Conservation (phyloP, 2,797 vertebrate species). For the Molossus molossus region DNA sequence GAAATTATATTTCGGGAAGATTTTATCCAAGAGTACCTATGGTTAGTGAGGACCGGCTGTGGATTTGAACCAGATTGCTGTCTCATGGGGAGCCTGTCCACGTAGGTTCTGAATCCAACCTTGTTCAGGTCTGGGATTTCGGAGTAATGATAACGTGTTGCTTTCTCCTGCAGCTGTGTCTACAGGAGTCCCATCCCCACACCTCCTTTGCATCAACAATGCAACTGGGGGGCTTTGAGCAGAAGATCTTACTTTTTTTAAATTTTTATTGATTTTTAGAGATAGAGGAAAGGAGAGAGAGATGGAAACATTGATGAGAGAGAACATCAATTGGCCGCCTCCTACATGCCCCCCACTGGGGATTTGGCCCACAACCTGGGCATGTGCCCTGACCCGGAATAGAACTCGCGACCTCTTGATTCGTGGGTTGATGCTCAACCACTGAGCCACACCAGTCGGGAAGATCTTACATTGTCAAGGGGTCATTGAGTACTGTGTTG, state of each 20-base stretch:
- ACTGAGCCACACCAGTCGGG: no score
- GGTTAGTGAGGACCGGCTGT: background rate
- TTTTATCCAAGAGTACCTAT: background rate
- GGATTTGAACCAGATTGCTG: background rate
- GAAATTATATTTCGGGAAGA: conserved; percentile 26
- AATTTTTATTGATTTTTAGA: no score
- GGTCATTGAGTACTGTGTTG: background rate
- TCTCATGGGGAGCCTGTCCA: background rate
- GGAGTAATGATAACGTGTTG: background rate
- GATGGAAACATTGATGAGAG: no score
- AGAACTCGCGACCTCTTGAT: no score
- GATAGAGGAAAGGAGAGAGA: no score
- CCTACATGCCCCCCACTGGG: no score
- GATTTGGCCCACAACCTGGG: no score
- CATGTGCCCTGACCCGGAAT: no score
- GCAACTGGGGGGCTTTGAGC: background rate
- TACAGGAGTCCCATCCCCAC: rapidly evolving
- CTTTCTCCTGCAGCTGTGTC: background rate
- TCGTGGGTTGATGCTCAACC: no score
- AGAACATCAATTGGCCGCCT: no score
- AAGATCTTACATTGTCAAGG: background rate
- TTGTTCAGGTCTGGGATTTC: background rate
- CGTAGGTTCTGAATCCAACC: background rate
- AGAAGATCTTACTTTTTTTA: background rate
- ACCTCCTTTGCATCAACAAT: background rate